Evolutionary conservation across 2,797 vertebrate species (phyloP), one percentile per base, ranked within the genome.

Genomic region (Xerus rutilus): DNA sequence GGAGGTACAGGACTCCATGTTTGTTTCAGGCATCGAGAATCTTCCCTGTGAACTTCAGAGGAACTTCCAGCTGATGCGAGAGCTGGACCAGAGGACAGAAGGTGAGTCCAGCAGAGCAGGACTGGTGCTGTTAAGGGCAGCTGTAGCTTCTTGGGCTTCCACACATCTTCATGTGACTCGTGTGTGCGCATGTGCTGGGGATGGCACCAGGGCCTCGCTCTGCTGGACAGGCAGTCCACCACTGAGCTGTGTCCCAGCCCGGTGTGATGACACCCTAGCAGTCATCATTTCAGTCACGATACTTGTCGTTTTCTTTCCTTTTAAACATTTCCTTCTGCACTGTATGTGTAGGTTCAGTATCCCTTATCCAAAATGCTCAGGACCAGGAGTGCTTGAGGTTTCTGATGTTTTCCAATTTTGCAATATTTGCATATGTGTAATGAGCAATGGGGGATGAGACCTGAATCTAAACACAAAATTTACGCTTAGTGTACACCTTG

Each of bases 41-140:
- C 98, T 99, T 70, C 99, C 99, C 0, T 99, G 99, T 94, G 99
- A 99, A 62, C 99, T 99, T 69, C 99, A 99, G 97, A 99, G 99
- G 96, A 99, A 99, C 97, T 99, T 99, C 91, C 99, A 99, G 90
- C 98, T 99, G 96, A 99, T 99, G 99, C 98, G 99, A 77, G 99
- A 99, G 96, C 97, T 99, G 96, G 99, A 99, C 96, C 99, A 99
- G 95, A 98, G 99, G 92, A 99, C 99, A 21, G 99, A 99, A 99
- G 99, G 99, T 99, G 81, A 8, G 98, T 93, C 74, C 39, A 0
- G 87, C 32, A 1, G 9, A 49, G 7, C 70, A 25, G 43, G 35
- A 28, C 39, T 49, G 11, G 21, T 18, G 7, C 23, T 65, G 64
- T 54, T 21, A 43, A 32, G 69, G 11, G 43, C 43, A 35, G 5